Conservation (phyloP, 2,797 vertebrate species). For the Hydrocynus forskahlii region DNA sequence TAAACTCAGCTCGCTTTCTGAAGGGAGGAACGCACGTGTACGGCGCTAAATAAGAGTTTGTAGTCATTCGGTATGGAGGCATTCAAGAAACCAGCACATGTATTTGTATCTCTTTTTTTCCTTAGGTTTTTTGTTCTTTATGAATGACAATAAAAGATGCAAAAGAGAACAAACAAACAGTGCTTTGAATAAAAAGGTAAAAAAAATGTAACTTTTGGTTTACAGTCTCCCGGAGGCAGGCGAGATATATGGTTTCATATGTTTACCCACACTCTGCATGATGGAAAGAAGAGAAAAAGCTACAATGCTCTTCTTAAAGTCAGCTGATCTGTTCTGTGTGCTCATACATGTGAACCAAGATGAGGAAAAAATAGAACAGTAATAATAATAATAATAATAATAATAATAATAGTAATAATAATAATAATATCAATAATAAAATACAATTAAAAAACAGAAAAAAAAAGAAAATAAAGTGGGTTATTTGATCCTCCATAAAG, state of each 20-base stretch:
- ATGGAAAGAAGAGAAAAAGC: neutral
- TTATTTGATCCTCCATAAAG: slow-evolving; percentile 79
- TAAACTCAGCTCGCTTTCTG: slow-evolving; percentile 69
- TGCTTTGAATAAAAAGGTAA: slow-evolving; percentile 68
- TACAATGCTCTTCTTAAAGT: slow-evolving; percentile 58
- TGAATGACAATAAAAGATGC: slow-evolving; percentile 64
- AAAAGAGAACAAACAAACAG: slow-evolving; percentile 69
- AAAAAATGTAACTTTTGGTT: slow-evolving; percentile 69
- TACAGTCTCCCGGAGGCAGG: slow-evolving; percentile 63
- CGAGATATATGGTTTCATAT: slow-evolving; percentile 38
- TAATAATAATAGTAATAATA: slow-evolving; percentile 3
- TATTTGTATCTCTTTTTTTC: slow-evolving; percentile 73
- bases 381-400: slow-evolving; percentile 9
- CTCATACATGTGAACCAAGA: slow-evolving; percentile 77
- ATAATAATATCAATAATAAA: no score
- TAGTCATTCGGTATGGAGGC: slow-evolving; percentile 74
- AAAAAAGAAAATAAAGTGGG: slow-evolving; percentile 67
- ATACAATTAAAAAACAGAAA: no score
- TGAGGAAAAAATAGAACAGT: slow-evolving; percentile 63
- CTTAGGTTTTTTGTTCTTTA: slow-evolving; percentile 63
- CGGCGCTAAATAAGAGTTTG: slow-evolving; percentile 63
- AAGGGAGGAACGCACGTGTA: slow-evolving; percentile 15
- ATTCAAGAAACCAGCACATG: slow-evolving; percentile 83
- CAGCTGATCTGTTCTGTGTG: slow-evolving; percentile 72
- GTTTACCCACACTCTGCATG: slow-evolving; percentile 60